A percentile compares a stretch with the other conserved stretches of the same genome.
These are phyloP conservation scores for Gymnoscopelus braueri DNA, from an alignment of 2,797 vertebrate genomes.

Conservation along the genomic window DNA sequence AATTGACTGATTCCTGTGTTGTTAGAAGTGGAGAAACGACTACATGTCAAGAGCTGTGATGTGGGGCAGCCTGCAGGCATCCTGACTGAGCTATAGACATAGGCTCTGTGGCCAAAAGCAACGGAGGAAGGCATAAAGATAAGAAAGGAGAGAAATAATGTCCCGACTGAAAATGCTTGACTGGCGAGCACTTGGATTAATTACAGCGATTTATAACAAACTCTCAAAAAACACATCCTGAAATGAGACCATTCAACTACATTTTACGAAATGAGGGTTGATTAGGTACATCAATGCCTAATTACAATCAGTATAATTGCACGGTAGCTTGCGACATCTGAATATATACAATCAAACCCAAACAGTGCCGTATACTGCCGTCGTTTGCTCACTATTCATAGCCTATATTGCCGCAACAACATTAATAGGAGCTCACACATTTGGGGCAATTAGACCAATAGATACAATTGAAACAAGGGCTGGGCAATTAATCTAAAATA, in stretches of 20 bases:
- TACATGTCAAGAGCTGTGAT: constrained; percentile 48
- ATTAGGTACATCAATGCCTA: neutral
- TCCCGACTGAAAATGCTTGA: neutral
- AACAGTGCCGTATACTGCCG: neutral
- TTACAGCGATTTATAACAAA: neutral
- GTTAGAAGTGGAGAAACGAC: constrained; percentile 65
- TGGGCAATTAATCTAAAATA: too few species aligned
- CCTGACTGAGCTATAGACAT: constrained; percentile 43
- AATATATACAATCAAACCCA: neutral
- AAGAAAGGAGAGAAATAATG: neutral
- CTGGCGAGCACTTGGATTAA: neutral
- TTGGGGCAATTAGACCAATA: too few species aligned
- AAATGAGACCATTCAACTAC: neutral
- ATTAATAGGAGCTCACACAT: too few species aligned
- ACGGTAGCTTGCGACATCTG: neutral
- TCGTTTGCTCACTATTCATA: too few species aligned
- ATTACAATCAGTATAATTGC: neutral
- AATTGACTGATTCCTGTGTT: constrained; percentile 74
- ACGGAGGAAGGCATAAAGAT: neutral
- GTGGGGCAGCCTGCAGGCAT: constrained; percentile 40
- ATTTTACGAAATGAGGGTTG: neutral
- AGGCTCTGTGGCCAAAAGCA: constrained; percentile 17
- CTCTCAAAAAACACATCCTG: constrained; percentile 2
- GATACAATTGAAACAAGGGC: too few species aligned
- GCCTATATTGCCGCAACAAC: too few species aligned